Conservation (phyloP, 2,888 invertebrate genomes). For the Coelopa pilipes region DNA sequence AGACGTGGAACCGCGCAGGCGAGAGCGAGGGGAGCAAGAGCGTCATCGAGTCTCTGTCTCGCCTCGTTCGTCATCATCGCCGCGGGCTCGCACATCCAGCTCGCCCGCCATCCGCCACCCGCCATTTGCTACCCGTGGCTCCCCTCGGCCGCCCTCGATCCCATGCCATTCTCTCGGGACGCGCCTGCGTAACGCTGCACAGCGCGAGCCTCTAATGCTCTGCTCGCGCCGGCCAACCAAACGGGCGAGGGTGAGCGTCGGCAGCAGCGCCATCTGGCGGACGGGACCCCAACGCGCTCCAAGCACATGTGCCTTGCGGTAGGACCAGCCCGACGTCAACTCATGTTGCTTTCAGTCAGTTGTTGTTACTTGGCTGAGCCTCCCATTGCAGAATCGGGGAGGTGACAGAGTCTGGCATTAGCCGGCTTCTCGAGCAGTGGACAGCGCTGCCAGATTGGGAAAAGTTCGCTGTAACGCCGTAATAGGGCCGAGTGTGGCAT, state of each 20-base stretch:
- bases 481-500: too few relatives aligned
- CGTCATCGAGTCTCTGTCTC: too few relatives aligned
- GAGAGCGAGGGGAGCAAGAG: neutral
- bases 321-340: neutral
- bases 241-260: neutral
- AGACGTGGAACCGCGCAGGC: neutral
- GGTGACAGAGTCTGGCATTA: neutral
- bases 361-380: conserved; percentile 9
- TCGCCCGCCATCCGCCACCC: too few relatives aligned
- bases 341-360: neutral
- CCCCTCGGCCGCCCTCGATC: neutral
- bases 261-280: neutral
- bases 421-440: too few relatives aligned
- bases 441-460: too few relatives aligned
- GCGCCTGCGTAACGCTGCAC: neutral
- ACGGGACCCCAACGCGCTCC: neutral
- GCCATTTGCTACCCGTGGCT: too few relatives aligned
- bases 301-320: conserved; percentile 8
- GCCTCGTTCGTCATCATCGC: too few relatives aligned
- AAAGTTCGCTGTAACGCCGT: too few relatives aligned
- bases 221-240: neutral
- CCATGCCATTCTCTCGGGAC: neutral
- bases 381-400: neutral
- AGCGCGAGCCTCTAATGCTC: neutral
- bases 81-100: too few relatives aligned